These are phyloP conservation scores for Agonopterix arenella DNA, from an alignment of 2,888 invertebrate genomes.

Conservation along the genomic window DNA sequence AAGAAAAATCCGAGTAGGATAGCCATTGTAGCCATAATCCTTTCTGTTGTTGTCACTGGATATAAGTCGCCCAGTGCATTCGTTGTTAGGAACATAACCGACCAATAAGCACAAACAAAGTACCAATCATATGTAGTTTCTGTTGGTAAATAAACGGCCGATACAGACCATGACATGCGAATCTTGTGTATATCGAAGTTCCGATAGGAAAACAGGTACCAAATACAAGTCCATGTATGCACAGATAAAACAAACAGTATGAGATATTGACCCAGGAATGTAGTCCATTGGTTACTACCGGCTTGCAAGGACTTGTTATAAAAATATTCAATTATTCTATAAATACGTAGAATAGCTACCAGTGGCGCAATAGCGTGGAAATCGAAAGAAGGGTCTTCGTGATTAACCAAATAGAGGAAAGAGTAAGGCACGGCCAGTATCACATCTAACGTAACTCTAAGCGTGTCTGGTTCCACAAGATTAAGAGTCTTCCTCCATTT, in stretches of 20 bases:
- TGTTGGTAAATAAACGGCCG: slow-evolving; percentile 50
- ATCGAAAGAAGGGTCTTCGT: slow-evolving; percentile 28
- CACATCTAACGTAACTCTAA: slow-evolving; percentile 45
- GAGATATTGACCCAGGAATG: slow-evolving; percentile 65
- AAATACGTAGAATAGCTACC: slow-evolving; percentile 52
- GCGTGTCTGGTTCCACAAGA: slow-evolving; percentile 56
- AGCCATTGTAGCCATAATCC: slow-evolving; percentile 49
- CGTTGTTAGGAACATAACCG: slow-evolving; percentile 63
- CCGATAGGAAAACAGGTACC: slow-evolving; percentile 61
- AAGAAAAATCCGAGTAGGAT: slow-evolving; percentile 61
- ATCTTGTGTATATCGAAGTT: slow-evolving; percentile 46
- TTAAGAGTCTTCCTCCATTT: slow-evolving; percentile 67
- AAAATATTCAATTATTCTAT: slow-evolving; percentile 60
- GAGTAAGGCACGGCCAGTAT: slow-evolving; percentile 55
- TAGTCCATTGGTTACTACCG: slow-evolving; percentile 67
- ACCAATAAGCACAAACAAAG: slow-evolving; percentile 64
- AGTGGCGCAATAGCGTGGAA: slow-evolving; percentile 53
- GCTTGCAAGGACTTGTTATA: slow-evolving; percentile 60
- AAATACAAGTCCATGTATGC: slow-evolving; percentile 67
- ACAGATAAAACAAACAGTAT: slow-evolving; percentile 58
- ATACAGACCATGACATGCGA: slow-evolving; percentile 54
- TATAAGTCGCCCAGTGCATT: slow-evolving; percentile 66
- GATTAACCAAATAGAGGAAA: slow-evolving; percentile 43
- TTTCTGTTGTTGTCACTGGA: slow-evolving; percentile 57
- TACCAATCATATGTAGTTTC: slow-evolving; percentile 63